Evolutionary conservation across 2,797 vertebrate species (phyloP).

Genomic region (Periparus ater): DNA sequence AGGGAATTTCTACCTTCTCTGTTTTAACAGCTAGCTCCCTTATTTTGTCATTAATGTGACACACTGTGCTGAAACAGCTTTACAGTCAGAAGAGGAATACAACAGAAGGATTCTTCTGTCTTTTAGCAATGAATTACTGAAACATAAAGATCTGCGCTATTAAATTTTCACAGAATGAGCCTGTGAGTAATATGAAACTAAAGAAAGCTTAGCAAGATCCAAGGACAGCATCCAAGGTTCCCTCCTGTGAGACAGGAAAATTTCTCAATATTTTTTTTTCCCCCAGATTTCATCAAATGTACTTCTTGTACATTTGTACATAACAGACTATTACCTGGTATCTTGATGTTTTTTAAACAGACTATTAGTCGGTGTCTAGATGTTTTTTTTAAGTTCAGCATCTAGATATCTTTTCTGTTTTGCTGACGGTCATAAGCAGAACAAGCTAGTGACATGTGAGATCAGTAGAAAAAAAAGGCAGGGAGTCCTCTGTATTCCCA

Average conservation of each 20-base stretch:
- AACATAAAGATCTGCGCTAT: constrained; percentile 12
- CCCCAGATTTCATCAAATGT: neutral
- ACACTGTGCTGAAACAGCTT: neutral
- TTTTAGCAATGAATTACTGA: constrained; percentile 9
- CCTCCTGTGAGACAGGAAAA: neutral
- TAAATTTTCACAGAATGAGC: constrained; percentile 15
- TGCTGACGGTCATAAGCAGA: neutral
- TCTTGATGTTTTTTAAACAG: neutral
- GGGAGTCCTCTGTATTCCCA: neutral
- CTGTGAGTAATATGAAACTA: neutral
- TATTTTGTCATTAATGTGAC: neutral
- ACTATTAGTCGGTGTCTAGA: neutral
- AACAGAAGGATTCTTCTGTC: neutral
- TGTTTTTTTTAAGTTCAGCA: neutral
- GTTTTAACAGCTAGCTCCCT: neutral
- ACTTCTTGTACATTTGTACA: neutral
- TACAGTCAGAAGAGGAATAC: neutral
- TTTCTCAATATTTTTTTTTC: neutral
- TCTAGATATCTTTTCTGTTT: neutral
- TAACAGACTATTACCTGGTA: neutral
- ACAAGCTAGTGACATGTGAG: neutral
- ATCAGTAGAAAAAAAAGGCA: neutral
- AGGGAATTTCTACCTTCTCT: neutral
- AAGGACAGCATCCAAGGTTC: neutral
- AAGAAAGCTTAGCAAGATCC: neutral